Evolutionary conservation across 2,888 invertebrate genomes (phyloP).

Genomic region (Eulithis testata): DNA sequence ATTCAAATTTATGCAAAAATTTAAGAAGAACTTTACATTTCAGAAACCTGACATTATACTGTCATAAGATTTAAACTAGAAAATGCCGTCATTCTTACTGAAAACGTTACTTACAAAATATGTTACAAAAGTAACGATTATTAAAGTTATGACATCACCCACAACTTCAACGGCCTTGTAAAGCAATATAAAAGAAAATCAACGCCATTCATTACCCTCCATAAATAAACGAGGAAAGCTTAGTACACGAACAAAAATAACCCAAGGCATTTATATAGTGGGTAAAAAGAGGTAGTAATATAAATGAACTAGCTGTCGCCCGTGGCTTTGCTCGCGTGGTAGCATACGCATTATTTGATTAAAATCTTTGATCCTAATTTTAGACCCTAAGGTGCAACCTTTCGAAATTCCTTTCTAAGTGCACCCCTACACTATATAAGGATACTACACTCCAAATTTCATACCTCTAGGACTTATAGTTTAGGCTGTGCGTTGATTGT

Average conservation of each 20-base stretch:
- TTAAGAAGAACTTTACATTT: too few relatives aligned
- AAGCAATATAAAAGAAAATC: constrained; percentile 18
- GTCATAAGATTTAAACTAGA: not conserved
- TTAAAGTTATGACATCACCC: constrained; percentile 21
- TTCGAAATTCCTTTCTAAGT: too few relatives aligned
- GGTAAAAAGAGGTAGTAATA: constrained; percentile 18
- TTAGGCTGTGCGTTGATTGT: too few relatives aligned
- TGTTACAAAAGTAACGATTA: constrained; percentile 6
- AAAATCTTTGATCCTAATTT: too few relatives aligned
- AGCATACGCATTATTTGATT: too few relatives aligned
- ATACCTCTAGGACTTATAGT: too few relatives aligned
- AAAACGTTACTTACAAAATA: constrained; percentile 1
- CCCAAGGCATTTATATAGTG: constrained; percentile 34
- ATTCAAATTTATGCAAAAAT: not conserved
- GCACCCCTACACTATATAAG: too few relatives aligned
- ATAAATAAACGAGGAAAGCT: constrained; percentile 28
- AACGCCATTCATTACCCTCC: constrained; percentile 22
- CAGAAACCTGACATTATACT: not conserved
- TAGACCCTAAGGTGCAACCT: too few relatives aligned
- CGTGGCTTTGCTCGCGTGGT: too few relatives aligned
- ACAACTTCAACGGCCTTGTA: constrained; percentile 12
- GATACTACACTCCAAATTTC: too few relatives aligned
- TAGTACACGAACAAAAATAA: constrained; percentile 31
- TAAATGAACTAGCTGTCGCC: too few relatives aligned
- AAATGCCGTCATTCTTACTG: not conserved